Percentiles rank a stretch among this genome's conserved stretches.
These are phyloP conservation scores for Martes martes DNA, from an alignment of 2,113 vertebrate genomes.

Conservation along the genomic window DNA sequence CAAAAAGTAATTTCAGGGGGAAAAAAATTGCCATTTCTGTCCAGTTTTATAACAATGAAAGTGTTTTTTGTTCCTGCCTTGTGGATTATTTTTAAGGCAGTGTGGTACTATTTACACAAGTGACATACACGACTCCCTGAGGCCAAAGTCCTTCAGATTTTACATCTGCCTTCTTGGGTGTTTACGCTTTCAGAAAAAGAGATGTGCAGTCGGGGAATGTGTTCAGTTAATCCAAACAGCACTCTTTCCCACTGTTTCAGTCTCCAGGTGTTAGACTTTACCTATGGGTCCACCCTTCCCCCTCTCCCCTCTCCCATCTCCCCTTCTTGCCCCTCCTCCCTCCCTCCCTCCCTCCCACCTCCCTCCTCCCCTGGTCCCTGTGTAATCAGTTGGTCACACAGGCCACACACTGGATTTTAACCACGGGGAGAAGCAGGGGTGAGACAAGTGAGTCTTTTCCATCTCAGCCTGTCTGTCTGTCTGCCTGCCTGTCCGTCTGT, in stretches of 20 bases:
- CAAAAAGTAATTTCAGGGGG: neutral
- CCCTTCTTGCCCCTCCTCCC: no score
- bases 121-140: neutral
- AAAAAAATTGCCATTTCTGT: neutral
- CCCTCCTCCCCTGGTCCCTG: neutral
- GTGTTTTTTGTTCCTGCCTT: neutral
- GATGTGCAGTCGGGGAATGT: neutral
- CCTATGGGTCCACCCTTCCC: neutral
- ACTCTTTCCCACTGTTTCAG: neutral
- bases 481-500: constrained; percentile 15
- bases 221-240: neutral
- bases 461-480: neutral
- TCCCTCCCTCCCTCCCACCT: neutral
- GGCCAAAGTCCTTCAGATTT: neutral
- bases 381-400: neutral
- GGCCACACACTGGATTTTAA: neutral
- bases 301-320: no score
- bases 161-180: neutral
- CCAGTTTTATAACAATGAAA: neutral
- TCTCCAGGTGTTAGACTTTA: neutral
- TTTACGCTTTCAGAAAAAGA: neutral
- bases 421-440: neutral
- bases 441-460: neutral
- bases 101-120: neutral
- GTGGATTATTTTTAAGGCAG: neutral